Evolutionary conservation across 92 coral and sea anemone genomes (phyloP).

Genomic region (Diadumene lineata): DNA sequence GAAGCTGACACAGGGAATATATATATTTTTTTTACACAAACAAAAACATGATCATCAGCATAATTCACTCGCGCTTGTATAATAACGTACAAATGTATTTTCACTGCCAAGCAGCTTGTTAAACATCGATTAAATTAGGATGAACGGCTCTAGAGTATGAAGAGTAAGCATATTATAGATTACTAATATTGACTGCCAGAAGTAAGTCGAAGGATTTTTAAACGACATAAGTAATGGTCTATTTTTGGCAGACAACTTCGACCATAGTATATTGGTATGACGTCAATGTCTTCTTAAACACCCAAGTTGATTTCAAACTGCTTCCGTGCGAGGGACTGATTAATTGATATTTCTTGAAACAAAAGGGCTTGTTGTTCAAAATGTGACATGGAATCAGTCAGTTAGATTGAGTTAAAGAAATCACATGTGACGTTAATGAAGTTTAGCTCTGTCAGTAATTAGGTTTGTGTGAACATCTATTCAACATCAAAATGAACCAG

Average conservation of each 20-base stretch:
- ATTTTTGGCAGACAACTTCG: background rate
- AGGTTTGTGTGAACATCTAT: background rate
- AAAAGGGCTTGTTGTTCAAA: background rate
- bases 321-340: background rate
- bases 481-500: background rate
- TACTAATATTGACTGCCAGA: background rate
- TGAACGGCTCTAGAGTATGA: background rate
- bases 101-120: background rate
- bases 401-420: background rate
- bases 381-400: background rate
- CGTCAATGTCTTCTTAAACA: conserved; percentile 3
- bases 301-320: background rate
- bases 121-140: background rate
- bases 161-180: no score
- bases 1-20: background rate
- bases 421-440: background rate
- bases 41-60: background rate
- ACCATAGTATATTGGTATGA: background rate
- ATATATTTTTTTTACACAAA: background rate
- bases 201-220: background rate
- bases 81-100: no score
- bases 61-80: background rate
- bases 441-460: background rate
- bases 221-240: background rate
- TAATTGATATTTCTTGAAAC: background rate